These are phyloP conservation scores for Pteronotus mesoamericanus DNA, from an alignment of 2,797 vertebrate species.

Conservation along the genomic window DNA sequence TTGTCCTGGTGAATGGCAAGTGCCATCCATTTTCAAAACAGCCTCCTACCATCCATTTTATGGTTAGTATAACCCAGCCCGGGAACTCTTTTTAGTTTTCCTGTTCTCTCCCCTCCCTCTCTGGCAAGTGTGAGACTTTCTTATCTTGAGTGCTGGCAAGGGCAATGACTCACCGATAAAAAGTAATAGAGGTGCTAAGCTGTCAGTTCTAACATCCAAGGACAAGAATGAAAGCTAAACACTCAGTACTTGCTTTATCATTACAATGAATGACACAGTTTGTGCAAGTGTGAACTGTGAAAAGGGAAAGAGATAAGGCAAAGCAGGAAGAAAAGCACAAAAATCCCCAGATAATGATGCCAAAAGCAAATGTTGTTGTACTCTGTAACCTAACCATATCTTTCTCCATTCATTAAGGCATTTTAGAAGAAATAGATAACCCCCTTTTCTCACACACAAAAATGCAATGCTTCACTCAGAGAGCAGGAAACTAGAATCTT, in stretches of 20 bases:
- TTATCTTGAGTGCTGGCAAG: constrained; percentile 80
- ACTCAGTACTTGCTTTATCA: constrained; percentile 69
- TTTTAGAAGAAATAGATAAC: constrained; percentile 63
- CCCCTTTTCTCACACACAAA: not conserved
- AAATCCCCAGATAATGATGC: constrained; percentile 55
- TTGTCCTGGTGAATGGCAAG: constrained; percentile 15
- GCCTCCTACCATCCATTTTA: not conserved
- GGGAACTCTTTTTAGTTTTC: not conserved
- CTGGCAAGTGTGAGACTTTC: constrained; percentile 73
- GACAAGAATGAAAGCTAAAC: constrained; percentile 71
- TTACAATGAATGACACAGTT: constrained; percentile 58
- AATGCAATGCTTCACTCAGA: not conserved
- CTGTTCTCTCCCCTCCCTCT: not conserved
- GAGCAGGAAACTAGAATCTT: not conserved
- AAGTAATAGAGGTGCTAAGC: constrained; percentile 78
- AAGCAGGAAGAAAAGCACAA: constrained; percentile 56
- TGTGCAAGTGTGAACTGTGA: constrained; percentile 58
- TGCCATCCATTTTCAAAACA: constrained; percentile 7
- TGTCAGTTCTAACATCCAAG: constrained; percentile 77
- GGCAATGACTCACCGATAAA: constrained; percentile 73
- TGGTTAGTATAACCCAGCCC: not conserved
- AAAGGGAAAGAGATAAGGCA: constrained; percentile 64
- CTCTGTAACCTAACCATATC: constrained; percentile 45
- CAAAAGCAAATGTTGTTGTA: constrained; percentile 52
- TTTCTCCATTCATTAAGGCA: constrained; percentile 51